phyloP scores from a whole-genome alignment of 2,888 invertebrate genomes.

The Tachina grossa region DNA sequence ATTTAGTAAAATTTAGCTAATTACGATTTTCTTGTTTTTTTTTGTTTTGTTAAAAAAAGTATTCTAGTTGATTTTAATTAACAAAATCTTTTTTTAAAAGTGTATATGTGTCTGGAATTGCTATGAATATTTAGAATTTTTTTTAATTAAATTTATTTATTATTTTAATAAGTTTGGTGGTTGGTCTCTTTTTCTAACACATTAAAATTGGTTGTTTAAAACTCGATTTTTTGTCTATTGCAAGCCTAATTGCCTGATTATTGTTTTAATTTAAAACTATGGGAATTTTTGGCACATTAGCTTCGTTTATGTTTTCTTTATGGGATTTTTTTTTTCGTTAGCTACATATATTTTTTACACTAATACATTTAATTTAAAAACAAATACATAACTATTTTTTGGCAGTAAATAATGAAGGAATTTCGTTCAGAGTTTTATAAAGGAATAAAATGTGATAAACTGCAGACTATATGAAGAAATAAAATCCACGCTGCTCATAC shows the following conservation, averaged over 20 bases:
- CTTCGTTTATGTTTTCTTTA: neutral
- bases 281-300: constrained; percentile 1
- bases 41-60: neutral
- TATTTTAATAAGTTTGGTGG: constrained; percentile 23
- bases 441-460: neutral
- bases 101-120: constrained; percentile 10
- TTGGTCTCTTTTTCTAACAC: constrained; percentile 41
- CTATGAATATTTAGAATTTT: constrained; percentile 13
- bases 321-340: neutral
- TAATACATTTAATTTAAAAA: constrained; percentile 12
- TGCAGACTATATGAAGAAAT: neutral
- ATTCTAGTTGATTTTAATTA: neutral
- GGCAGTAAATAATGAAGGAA: constrained; percentile 46
- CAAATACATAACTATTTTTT: constrained; percentile 35
- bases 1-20: constrained; percentile 29
- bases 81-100: constrained; percentile 12
- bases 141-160: neutral
- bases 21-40: constrained; percentile 18
- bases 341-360: neutral
- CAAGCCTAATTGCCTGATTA: constrained; percentile 27
- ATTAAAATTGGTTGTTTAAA: constrained; percentile 10
- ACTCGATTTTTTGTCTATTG: constrained; percentile 7
- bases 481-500: neutral
- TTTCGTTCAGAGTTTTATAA: neutral
- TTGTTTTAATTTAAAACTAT: constrained; percentile 25